Evolutionary conservation across 37 sponge, comb jelly and placozoan genomes (phyloP), one percentile per base, ranked within the genome.

Genomic region (Lycopodina hypogea): DNA sequence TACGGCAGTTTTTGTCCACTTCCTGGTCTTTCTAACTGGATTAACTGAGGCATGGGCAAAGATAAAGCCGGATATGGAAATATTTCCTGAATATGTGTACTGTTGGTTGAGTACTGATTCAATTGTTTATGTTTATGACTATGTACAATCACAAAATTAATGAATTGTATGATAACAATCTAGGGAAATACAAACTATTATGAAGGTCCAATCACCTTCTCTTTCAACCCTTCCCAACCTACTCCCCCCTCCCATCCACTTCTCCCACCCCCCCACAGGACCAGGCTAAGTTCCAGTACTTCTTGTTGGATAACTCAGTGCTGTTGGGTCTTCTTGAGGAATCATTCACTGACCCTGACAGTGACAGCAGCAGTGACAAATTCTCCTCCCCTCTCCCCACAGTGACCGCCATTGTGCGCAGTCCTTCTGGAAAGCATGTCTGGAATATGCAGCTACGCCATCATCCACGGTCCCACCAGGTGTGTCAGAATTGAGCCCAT

Each of bases 401-500:
- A 21, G 83, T 96, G 29, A 88, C 94, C 7, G 78, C 74, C 28
- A 55, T 96, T 35, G 24, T 93, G 9, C 74, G 97, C 9, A 70
- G 87, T 35, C 86, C 86, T 1, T 75, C 88, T 79, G 94, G 97
- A 4, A 60, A 82, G 19, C 89, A 92, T n/a, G 85, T 84, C n/a
- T 96, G 97, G 97, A 85, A 80, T 39, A 78, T 90, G 79, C 94
- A 96, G 67, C 77, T 96, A 42, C 40, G 86, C 59, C 86, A 93
- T 50, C 36, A 70, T 22, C 87, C 93, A 14, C 36, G 87, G 50
- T 79, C 80, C 29, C 45, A 57, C 26, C 48, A 61, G 79, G 89
- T 88, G 24, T 1, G 67, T 69, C 21, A 15, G 64, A 24, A 21
- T 12, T 76, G n/a, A n/a, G n/a, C n/a, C n/a, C n/a, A n/a, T n/a